A percentile compares a stretch with the other conserved stretches of the same genome.
Conservation (phyloP, 92 coral and sea anemone genomes). For the Bergia puertoricense region DNA sequence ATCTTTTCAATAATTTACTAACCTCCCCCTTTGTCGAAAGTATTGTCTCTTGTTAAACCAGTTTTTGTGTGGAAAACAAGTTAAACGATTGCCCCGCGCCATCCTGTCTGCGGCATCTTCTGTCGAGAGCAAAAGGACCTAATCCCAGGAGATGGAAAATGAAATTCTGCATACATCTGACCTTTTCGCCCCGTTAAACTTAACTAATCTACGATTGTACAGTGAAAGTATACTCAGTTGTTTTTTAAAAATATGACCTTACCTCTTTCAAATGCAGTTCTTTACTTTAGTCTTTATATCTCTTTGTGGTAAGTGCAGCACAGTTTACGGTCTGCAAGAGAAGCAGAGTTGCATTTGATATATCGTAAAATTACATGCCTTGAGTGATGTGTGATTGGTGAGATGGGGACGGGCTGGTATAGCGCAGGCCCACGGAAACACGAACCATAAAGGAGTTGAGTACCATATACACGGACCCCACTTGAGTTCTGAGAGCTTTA, state of each 20-base stretch:
- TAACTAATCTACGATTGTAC: background rate
- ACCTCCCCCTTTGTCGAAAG: slow-evolving; percentile 25
- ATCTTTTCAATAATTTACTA: slow-evolving; percentile 41
- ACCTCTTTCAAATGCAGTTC: background rate
- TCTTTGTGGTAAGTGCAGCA: background rate
- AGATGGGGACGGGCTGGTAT: background rate
- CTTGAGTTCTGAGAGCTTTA: slow-evolving; percentile 20
- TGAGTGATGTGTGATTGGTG: background rate
- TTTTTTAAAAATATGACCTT: background rate
- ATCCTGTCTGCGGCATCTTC: slow-evolving; percentile 21
- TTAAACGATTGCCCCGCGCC: slow-evolving; percentile 41
- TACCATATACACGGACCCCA: background rate
- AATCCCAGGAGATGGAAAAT: slow-evolving; percentile 9
- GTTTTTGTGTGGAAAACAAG: slow-evolving; percentile 32
- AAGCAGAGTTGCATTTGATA: background rate
- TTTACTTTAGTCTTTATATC: background rate
- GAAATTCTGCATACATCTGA: background rate
- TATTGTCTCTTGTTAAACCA: slow-evolving; percentile 36
- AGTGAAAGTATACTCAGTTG: background rate
- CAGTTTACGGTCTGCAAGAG: background rate
- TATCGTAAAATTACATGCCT: background rate
- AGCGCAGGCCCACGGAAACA: background rate
- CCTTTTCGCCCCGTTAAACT: slow-evolving; percentile 4
- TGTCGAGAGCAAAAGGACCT: background rate
- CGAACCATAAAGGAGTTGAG: background rate